Percentiles rank a stretch among this genome's conserved stretches.
phyloP scores from a whole-genome alignment of 2,797 vertebrate genomes.

The Cryptoblepharus egeriae region DNA sequence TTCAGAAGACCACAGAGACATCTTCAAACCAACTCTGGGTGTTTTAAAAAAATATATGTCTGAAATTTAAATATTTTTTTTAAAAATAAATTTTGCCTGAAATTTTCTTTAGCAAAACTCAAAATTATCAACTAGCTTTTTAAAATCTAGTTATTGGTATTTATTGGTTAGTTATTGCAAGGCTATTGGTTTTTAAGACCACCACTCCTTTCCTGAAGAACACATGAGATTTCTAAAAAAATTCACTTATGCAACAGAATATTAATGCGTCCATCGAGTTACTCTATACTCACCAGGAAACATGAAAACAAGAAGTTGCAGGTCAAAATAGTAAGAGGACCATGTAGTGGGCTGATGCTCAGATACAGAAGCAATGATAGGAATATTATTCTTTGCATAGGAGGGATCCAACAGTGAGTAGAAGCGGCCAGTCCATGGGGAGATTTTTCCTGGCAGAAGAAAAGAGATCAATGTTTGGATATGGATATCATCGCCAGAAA shows the following conservation, averaged over 20 bases:
- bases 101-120: not conserved
- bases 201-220: not conserved
- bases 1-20: not conserved
- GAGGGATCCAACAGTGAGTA: slow-evolving; percentile 97
- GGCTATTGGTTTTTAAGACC: not conserved
- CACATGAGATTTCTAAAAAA: not conserved
- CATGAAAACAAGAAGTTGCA: slow-evolving; percentile 98
- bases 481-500: not conserved
- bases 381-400: slow-evolving; percentile 99
- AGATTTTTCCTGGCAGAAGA: slow-evolving; percentile 89
- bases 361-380: slow-evolving; percentile 97
- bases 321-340: slow-evolving; percentile 98
- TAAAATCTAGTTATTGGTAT: no score
- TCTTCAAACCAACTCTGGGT: not conserved
- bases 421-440: slow-evolving; percentile 97
- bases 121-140: not conserved
- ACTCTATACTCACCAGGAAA: slow-evolving; percentile 85
- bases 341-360: slow-evolving; percentile 99
- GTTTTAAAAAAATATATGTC: not conserved
- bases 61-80: no score
- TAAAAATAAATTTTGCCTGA: no score
- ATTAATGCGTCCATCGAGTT: not conserved
- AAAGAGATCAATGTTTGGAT: not conserved
- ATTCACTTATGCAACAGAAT: not conserved
- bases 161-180: no score